Base-by-base conservation (phyloP, 2,888 invertebrate genomes). In the Caenorhabditis parvicauda region DNA sequence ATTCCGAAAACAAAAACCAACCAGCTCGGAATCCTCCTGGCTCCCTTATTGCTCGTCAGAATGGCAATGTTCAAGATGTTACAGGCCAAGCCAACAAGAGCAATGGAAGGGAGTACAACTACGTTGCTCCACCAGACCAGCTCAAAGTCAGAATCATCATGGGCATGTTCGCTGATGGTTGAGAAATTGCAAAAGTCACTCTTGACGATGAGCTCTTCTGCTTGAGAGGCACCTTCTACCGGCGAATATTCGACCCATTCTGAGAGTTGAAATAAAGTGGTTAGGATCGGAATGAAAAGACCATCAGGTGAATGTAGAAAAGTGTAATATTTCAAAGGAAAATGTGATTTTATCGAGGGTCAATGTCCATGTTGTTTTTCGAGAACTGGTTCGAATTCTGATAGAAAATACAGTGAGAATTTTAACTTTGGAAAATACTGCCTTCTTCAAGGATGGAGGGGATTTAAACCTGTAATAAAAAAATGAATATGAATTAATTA, bases 101-200 rank as follows among this genome's bases (percentile, higher is more conserved):
- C 77, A n/a, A 78, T 78, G 7, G 70, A 19, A 0, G 79, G 79
- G 6, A 79, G 59, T 17, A 63, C 64, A 35, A 74, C 63, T 22
- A 77, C 79, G 54, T 79, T 79, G 29, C 72, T 68, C 65, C 72
- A 74, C 76, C 76, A 79, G 17, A 79, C 76, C 21, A 79, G 65
- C 1, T 61, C 54, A 14, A 75, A 51, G 6, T 71, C 59, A 22
- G 67, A 55, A 54, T 68, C 65, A 45, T 68, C 68, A 28, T 65
- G 63, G 24, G 57, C 59, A 37, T 68, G 68, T 19, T 68, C 63
- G 14, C 65, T 65, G 42, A 68, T 68, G 35, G 60, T 56, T 12
- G 65, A 65, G 46, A 68, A 68, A 45, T 65, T 68, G 54, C 68
- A 68, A 24, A 65, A 59, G 44, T 59, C 52, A 14, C 54, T 49